Conservation (phyloP, 1,140 invertebrate genomes). For the Oryctes rhinoceros region DNA sequence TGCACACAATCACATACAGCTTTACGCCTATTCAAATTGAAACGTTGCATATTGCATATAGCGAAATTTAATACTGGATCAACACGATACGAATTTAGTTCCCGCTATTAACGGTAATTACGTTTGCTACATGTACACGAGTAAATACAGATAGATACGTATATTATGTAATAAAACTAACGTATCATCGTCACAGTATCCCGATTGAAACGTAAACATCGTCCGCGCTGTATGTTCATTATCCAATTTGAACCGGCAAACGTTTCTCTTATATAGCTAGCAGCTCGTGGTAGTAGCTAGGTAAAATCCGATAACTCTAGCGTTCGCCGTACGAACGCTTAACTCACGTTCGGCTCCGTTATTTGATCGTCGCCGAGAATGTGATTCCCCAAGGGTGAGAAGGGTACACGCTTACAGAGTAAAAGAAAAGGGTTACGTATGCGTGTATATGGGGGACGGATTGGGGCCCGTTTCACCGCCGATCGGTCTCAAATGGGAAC, state of each 20-base stretch:
- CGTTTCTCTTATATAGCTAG: background rate
- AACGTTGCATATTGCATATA: no score
- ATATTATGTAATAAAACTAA: background rate
- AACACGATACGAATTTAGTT: no score
- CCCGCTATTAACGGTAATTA: background rate
- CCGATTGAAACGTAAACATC: background rate
- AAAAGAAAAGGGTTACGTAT: background rate
- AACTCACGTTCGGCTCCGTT: background rate
- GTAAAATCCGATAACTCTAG: background rate
- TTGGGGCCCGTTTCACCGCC: background rate
- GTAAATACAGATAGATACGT: background rate
- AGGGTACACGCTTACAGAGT: background rate
- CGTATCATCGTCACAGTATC: background rate
- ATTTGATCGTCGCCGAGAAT: constrained; percentile 8
- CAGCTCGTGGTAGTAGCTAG: background rate
- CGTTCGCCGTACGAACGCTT: background rate
- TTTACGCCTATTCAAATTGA: no score
- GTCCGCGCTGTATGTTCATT: background rate
- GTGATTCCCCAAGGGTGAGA: background rate
- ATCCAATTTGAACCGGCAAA: constrained; percentile 18
- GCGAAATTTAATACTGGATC: no score
- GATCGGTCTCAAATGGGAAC: constrained; percentile 16
- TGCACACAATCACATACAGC: no score
- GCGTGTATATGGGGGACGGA: background rate
- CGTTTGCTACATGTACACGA: background rate